Conservation (phyloP, 64 coral and sea anemone species). For the Orbicella faveolata region DNA sequence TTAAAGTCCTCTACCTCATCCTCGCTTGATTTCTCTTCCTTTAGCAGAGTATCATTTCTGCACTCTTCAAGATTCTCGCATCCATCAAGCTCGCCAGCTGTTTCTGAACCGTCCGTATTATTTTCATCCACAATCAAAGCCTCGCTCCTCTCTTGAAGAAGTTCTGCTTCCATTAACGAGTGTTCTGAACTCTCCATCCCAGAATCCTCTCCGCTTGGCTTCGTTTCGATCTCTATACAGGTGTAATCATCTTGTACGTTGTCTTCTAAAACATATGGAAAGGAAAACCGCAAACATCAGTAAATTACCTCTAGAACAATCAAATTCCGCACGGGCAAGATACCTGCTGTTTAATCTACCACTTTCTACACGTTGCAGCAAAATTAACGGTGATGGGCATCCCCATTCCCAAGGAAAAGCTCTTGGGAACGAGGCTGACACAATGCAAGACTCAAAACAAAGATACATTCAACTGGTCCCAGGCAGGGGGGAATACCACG, state of each 20-base stretch:
- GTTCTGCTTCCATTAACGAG: constrained; percentile 20
- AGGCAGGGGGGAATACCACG: no score
- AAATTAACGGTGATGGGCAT: no score
- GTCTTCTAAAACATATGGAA: not conserved
- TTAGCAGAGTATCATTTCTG: not conserved
- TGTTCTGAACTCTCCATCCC: constrained; percentile 38
- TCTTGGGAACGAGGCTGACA: no score
- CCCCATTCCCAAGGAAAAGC: no score
- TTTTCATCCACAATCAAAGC: not conserved
- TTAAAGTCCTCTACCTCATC: constrained; percentile 1
- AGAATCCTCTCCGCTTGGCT: constrained; percentile 13
- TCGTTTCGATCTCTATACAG: not conserved
- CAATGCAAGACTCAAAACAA: no score
- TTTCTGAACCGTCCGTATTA: not conserved
- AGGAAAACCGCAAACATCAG: not conserved
- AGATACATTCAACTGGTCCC: no score
- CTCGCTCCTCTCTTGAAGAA: not conserved
- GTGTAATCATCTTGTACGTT: constrained; percentile 21
- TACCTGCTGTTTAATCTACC: not conserved
- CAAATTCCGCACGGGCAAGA: not conserved
- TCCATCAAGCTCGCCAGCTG: not conserved
- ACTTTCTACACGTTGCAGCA: not conserved
- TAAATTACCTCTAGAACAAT: not conserved
- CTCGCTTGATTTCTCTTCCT: not conserved
- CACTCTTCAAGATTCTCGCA: not conserved